These are phyloP conservation scores for Cryptotis parvus DNA, from an alignment of 2,113 vertebrate genomes.

Conservation along the genomic window DNA sequence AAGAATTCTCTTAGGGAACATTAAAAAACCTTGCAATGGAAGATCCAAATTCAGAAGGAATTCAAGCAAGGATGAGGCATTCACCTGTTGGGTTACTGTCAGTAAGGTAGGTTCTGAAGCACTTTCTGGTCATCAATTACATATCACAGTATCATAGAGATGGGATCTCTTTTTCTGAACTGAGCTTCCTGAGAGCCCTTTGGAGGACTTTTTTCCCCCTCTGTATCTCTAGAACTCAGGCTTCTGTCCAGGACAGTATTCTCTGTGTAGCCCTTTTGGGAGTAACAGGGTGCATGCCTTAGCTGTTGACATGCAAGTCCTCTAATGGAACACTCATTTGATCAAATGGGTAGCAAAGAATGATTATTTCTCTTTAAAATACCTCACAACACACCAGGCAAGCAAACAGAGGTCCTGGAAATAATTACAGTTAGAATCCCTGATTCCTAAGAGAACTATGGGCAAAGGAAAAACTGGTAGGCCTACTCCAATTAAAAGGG, in stretches of 20 bases:
- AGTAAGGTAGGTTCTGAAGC: not conserved
- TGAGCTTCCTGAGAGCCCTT: not conserved
- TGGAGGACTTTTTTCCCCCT: not conserved
- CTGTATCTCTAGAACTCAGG: not conserved
- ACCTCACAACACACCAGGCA: not conserved
- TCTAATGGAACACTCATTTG: not conserved
- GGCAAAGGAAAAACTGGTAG: not conserved
- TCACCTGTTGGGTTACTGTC: fast-evolving
- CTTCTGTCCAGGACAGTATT: not conserved
- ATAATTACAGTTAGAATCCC: not conserved
- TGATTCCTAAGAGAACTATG: not conserved
- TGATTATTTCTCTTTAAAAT: too few species aligned
- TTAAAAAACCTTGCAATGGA: not conserved
- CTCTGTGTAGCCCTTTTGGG: not conserved
- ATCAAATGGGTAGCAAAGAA: not conserved
- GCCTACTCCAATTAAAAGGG: too few species aligned
- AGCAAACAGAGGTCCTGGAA: not conserved
- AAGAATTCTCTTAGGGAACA: not conserved
- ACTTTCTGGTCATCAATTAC: not conserved
- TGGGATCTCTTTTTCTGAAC: not conserved
- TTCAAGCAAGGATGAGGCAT: not conserved
- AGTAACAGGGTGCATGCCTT: fast-evolving
- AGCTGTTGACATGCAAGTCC: not conserved
- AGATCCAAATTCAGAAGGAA: not conserved
- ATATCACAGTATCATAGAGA: not conserved